Base-by-base conservation (phyloP, 64 coral and sea anemone genomes). In the Actinia equina region DNA sequence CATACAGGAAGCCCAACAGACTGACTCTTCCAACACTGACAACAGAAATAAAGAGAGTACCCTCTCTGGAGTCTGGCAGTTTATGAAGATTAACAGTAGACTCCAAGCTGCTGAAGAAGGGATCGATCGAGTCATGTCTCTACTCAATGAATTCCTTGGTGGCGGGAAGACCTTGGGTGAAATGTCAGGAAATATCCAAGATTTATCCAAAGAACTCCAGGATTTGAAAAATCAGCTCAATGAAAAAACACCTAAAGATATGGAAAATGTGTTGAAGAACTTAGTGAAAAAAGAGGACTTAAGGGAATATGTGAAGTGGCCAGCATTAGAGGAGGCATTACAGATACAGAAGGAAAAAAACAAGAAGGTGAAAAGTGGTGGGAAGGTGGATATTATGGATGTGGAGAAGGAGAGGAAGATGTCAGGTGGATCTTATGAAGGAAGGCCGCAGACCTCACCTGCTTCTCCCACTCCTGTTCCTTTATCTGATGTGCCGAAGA, bases 41-140 rank as follows among this genome's bases (percentile, higher is more conserved):
- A 15, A 13, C 7, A 52, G 4, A 52, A 49, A 59, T 15, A 54
- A 56, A 18, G 79, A 82, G 69, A 89, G 82, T 60, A 77, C 86
- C 17, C 46, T 77, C 0, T 77, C 84, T 55, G 88, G 94, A 22
- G 86, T 93, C 45, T 96, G 94, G 94, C 91, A 96, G 86, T 92
- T 96, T 60, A 92, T 96, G 94, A 96, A 96, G 59, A 79, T 96
- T 15, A 96, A 96, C 71, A 93, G 87, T 13, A 77, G 94, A 58
- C 84, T 96, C 4, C 91, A 88, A 49, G 94, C 94, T 16, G 89
- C 94, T 22, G 94, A 96, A 67, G 94, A 96, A 49, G 94, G 64
- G 22, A 93, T 96, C 44, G 94, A 96, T 14, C 88, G 91, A 85
- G 64, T 96, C 54, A 96, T 96, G 94, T 65, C 91, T 11, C 89